A percentile compares a stretch with the other conserved stretches of the same genome.
These are phyloP conservation scores for Eurystomus gularis DNA, from an alignment of 2,113 vertebrate genomes.

Conservation along the genomic window DNA sequence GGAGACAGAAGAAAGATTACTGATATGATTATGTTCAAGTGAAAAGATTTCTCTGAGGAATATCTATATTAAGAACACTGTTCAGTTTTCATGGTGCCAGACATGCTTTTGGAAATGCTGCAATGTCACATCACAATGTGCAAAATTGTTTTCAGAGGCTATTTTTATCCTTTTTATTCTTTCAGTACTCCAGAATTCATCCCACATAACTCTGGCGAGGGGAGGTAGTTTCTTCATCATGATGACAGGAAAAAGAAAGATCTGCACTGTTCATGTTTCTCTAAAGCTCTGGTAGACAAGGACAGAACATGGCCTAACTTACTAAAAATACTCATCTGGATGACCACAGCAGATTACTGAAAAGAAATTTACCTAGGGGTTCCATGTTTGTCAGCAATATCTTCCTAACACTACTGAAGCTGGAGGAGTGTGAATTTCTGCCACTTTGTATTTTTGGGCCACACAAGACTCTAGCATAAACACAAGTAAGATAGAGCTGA, in stretches of 20 bases:
- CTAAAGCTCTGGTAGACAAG: background rate
- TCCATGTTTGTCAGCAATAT: background rate
- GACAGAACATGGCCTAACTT: background rate
- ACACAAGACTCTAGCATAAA: background rate
- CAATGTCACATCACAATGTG: background rate
- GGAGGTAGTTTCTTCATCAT: background rate
- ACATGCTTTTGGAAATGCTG: background rate
- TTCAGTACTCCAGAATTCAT: background rate
- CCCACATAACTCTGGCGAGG: background rate
- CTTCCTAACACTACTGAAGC: background rate
- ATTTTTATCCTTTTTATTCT: background rate
- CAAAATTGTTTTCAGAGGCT: background rate
- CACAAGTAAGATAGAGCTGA: background rate
- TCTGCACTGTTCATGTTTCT: background rate
- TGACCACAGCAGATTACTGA: background rate
- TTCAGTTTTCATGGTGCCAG: background rate
- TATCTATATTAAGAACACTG: background rate
- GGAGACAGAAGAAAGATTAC: background rate
- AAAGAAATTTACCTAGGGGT: background rate
- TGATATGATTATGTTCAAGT: background rate
- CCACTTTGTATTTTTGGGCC: background rate
- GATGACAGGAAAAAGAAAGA: background rate
- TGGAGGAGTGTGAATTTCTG: background rate
- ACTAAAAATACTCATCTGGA: background rate
- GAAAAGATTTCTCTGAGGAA: slow-evolving; percentile 8